phyloP scores from a whole-genome alignment of 2,797 vertebrate species.

The Centroberyx gerrardi region DNA sequence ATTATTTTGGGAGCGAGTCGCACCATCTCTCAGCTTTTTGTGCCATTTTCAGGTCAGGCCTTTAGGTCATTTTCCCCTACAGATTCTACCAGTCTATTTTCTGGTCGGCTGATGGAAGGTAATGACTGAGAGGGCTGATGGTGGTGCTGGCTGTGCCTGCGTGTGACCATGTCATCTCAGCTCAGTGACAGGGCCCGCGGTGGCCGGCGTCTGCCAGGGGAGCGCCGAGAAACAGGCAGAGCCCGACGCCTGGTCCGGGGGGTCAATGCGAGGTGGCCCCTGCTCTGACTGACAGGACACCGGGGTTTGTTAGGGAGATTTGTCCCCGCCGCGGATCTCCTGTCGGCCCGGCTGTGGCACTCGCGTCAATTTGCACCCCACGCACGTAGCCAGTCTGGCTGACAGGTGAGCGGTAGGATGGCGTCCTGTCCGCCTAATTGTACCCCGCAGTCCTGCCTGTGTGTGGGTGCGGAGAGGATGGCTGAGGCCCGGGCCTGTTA shows the following conservation, averaged over 20 bases:
- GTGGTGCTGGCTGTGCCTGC: constrained; percentile 67
- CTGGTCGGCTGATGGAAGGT: constrained; percentile 80
- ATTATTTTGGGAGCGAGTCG: constrained; percentile 77
- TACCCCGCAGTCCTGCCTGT: constrained; percentile 83
- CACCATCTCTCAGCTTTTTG: constrained; percentile 78
- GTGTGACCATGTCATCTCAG: constrained; percentile 77
- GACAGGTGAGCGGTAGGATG: constrained; percentile 85
- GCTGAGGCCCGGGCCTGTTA: constrained; percentile 75
- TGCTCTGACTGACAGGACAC: constrained; percentile 82
- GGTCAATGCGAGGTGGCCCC: constrained; percentile 79
- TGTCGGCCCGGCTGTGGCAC: constrained; percentile 82
- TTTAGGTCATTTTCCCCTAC: constrained; percentile 80
- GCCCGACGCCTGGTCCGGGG: constrained; percentile 74
- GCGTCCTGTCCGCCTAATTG: constrained; percentile 87
- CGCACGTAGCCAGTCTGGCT: constrained; percentile 73
- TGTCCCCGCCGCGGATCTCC: constrained; percentile 80
- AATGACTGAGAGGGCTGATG: constrained; percentile 82
- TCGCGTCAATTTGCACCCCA: constrained; percentile 83
- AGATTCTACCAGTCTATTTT: constrained; percentile 81
- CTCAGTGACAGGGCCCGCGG: constrained; percentile 74
- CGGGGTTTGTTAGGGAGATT: constrained; percentile 88
- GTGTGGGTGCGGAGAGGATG: constrained; percentile 75
- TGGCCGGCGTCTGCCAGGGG: constrained; percentile 65
- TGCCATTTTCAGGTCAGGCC: constrained; percentile 85
- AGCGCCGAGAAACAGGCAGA: constrained; percentile 53